phyloP scores from a whole-genome alignment of 2,888 invertebrate species.

The Drosophila picticornis region DNA sequence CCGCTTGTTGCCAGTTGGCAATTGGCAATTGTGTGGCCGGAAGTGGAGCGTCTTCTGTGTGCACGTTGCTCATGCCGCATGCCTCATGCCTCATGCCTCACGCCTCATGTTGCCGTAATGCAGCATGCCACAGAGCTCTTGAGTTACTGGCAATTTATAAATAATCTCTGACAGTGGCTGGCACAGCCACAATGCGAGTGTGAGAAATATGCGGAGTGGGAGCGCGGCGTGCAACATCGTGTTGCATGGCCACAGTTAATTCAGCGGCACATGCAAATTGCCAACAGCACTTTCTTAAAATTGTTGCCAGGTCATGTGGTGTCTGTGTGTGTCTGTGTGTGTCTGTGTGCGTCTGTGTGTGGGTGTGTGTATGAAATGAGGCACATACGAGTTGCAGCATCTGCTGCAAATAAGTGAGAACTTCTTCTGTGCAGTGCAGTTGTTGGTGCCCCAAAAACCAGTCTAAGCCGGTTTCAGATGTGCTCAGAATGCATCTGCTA shows the following conservation, averaged over 20 bases:
- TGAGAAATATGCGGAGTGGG: constrained; percentile 41
- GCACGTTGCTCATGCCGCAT: constrained; percentile 34
- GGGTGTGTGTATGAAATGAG: constrained; percentile 16
- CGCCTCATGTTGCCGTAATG: constrained; percentile 30
- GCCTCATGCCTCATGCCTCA: constrained; percentile 16
- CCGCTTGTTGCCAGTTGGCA: constrained; percentile 18
- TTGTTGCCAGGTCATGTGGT: constrained; percentile 38
- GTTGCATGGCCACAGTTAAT: constrained; percentile 42
- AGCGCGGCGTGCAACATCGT: constrained; percentile 34
- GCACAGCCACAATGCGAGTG: constrained; percentile 29
- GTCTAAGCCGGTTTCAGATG: constrained; percentile 11
- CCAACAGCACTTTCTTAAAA: constrained; percentile 48
- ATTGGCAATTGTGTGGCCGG: constrained; percentile 45
- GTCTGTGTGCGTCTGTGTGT: constrained; percentile 1
- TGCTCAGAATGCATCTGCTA: not conserved
- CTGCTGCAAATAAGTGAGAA: constrained; percentile 15
- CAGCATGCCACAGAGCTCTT: constrained; percentile 44
- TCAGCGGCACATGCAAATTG: constrained; percentile 61
- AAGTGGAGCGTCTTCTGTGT: constrained; percentile 51
- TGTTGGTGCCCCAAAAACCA: constrained; percentile 12
- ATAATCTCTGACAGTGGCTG: constrained; percentile 27
- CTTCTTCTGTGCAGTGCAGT: constrained; percentile 5
- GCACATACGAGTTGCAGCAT: constrained; percentile 21
- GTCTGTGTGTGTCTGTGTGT: constrained; percentile 9
- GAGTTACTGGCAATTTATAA: constrained; percentile 39